Evolutionary conservation across 2,113 vertebrate species (phyloP).

Genomic region (Arenaria interpres): DNA sequence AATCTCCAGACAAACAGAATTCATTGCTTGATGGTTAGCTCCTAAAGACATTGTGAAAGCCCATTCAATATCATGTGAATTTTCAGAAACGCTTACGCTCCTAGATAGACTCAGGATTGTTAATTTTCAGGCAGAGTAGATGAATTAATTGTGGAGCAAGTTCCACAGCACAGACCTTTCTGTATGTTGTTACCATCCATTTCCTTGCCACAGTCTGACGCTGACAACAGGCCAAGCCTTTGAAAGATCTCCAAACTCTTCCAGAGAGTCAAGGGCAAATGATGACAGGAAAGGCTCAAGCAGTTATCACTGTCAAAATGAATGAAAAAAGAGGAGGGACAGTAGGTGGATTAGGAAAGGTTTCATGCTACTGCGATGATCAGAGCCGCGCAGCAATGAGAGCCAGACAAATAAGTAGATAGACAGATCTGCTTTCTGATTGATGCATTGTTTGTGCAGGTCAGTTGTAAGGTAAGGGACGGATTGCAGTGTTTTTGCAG

Average conservation of each 20-base stretch:
- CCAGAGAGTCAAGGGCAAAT: slow-evolving; percentile 48
- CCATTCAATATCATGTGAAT: neutral
- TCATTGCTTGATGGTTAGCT: neutral
- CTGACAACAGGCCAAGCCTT: slow-evolving; percentile 58
- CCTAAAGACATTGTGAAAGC: neutral
- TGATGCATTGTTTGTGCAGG: slow-evolving; percentile 62
- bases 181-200: slow-evolving; percentile 14
- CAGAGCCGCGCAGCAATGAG: slow-evolving; percentile 28
- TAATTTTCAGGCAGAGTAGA: slow-evolving; percentile 16
- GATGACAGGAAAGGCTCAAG: slow-evolving; percentile 68
- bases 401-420: slow-evolving; percentile 44
- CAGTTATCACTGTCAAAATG: slow-evolving; percentile 62
- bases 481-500: neutral
- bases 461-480: slow-evolving; percentile 34
- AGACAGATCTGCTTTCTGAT: slow-evolving; percentile 10
- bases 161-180: neutral
- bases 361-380: slow-evolving; percentile 18
- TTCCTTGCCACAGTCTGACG: neutral
- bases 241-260: slow-evolving; percentile 60
- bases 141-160: slow-evolving; percentile 15
- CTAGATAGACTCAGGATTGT: neutral
- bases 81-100: neutral
- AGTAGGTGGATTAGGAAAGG: slow-evolving; percentile 51
- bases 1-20: neutral
- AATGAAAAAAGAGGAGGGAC: slow-evolving; percentile 41